Evolutionary conservation across 2,888 invertebrate species (phyloP).

Genomic region (Cryptophagus acutangulus): DNA sequence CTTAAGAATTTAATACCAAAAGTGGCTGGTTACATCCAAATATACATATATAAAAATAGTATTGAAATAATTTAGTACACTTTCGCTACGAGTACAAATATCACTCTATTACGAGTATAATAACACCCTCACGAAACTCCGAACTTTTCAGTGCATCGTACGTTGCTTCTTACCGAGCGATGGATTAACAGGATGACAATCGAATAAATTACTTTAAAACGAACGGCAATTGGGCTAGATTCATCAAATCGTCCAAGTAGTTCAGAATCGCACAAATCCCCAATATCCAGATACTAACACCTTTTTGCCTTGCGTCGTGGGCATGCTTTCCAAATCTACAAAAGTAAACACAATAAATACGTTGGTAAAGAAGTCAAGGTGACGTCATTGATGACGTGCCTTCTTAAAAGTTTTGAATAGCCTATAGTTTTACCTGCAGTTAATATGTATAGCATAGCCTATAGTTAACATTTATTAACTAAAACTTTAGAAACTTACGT

Average conservation of each 20-base stretch:
- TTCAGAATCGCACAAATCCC: conserved; percentile 83
- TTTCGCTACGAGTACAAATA: conserved; percentile 68
- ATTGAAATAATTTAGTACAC: no score
- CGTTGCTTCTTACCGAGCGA: conserved; percentile 64
- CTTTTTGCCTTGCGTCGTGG: conserved; percentile 72
- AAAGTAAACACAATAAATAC: no score
- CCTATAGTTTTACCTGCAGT: no score
- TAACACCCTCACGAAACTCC: conserved; percentile 81
- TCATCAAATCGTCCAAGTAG: conserved; percentile 78
- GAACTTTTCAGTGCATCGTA: conserved; percentile 66
- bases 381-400: no score
- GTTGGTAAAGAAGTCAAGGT: no score
- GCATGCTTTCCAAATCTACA: conserved; percentile 70
- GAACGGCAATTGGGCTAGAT: conserved; percentile 53
- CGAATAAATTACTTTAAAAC: conserved; percentile 52
- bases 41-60: no score
- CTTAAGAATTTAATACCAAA: no score
- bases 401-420: no score
- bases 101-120: conserved; percentile 69
- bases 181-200: conserved; percentile 61
- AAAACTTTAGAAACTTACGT: conserved; percentile 52
- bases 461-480: neutral
- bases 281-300: conserved; percentile 73
- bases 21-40: no score
- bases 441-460: no score